These are phyloP conservation scores for Sphyrna mokarran DNA, from an alignment of 2,113 vertebrate species.

Conservation along the genomic window DNA sequence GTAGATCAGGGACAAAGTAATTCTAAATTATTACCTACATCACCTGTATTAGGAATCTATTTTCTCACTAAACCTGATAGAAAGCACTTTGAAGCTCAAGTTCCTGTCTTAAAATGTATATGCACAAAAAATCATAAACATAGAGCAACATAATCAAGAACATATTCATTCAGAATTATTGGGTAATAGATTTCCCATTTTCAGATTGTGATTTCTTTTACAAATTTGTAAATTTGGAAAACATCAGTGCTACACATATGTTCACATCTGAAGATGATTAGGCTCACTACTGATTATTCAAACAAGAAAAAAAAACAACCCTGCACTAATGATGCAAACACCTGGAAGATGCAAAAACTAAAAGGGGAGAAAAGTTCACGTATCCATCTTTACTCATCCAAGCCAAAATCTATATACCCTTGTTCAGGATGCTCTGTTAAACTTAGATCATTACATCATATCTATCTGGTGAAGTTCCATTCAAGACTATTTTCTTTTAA, in stretches of 20 bases:
- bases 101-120: background rate
- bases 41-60: background rate
- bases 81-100: background rate
- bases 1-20: background rate
- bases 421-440: background rate
- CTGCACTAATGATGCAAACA: background rate
- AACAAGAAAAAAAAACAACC: no score
- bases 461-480: background rate
- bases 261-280: background rate
- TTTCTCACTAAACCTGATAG: background rate
- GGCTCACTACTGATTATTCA: background rate
- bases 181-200: constrained; percentile 41
- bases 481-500: background rate
- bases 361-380: background rate
- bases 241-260: background rate
- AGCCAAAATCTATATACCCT: background rate
- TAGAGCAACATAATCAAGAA: constrained; percentile 38
- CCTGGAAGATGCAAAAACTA: background rate
- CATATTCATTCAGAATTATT: background rate
- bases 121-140: background rate
- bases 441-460: background rate
- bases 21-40: background rate
- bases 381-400: background rate
- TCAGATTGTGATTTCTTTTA: background rate
- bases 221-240: background rate